Base-by-base conservation (phyloP, 1,140 invertebrate genomes). In the Drosophila leontia region DNA sequence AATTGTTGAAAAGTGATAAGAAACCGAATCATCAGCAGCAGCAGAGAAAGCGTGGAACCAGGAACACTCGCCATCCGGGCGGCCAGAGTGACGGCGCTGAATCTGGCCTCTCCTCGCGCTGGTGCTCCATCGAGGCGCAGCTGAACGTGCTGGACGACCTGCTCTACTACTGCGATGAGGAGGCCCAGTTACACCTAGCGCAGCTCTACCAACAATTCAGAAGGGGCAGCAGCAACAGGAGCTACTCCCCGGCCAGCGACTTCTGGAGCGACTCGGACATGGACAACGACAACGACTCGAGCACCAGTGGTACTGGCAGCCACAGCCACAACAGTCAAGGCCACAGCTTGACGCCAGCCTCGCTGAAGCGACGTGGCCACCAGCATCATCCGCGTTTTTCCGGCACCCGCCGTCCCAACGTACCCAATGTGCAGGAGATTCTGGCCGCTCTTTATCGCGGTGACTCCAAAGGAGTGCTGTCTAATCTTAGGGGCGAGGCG, bases 371-470 rank as follows among this genome's bases (percentile, higher is more conserved):
- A 92, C 95, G 96, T 92, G 96, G 96, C 61, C 96, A 97, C 91
- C 96, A 96, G 93, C 96, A 97, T 93, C 96, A 97, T 94, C 96
- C 95, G 78, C 94, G 95, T 35, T 94, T 94, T 71, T 77, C 93
- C 48, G 94, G 94, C 55, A 93, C 80, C 57, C 85, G 94, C 48
- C 85, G 92, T 82, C 93, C 92, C n/a, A 88, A 91, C 71, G 87
- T 91, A 32, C 84, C 82, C 35, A 92, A 93, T 74, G 91, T 93
- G 5, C 83, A 92, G 45, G 91, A 92, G 45, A 92, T 92, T 32
- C 64, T 93, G 47, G 91, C 88, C 35, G 92, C 92, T 32, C 91
- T 93, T 44, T 93, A 91, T 63, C 82, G 92, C n/a, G 91, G 87
- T 51, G 81, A 92, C 47, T 85, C 90, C 56, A 84, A 88, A 29